Evolutionary conservation across 1,140 invertebrate genomes (phyloP), one percentile per base, ranked within the genome.

Genomic region (Linepithema humile): DNA sequence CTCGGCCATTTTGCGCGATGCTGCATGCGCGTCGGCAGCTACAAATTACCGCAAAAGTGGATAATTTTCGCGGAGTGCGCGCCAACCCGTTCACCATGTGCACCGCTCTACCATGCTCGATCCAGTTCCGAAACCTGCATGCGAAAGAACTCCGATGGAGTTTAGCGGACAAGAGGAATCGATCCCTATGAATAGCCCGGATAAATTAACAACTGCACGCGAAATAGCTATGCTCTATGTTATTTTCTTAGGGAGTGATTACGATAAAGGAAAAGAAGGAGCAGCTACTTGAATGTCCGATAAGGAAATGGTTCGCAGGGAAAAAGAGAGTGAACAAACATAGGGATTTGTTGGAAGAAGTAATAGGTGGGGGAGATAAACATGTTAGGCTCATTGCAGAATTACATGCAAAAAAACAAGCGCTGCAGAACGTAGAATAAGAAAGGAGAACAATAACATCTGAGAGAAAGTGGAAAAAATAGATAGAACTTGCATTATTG

Each of bases 31-130:
- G 73, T 40, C 80, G 40, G 78, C 64, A 84, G 86, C 86, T 32
- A 82, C 83, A 82, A 91, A 91, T 91, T 91, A 91, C 88, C 87
- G 82, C 85, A 87, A 91, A 91, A 89, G 88, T 87, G 90, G 84
- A 90, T 91, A 91, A 91, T 90, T 85, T 72, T 62, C 72, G 45
- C 45, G 26, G 50, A 65, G 57, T 78, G 65, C 40, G 23, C 53
- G 60, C 72, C 53, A 20, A 50, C 40, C 53, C 45, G 55, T 45
- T 43, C n/a, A 43, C 35, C 43, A 40, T 38, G 32, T 20, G 55
- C 0, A 5, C 15, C 43, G 48, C 15, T 17, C 20, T 55, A 5
- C 32, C n/a, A 38, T 26, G 38, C 4, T 26, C 53, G 29, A 48
- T 78, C 23, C 65, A 80, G 26, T 64, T 82, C 38, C 7, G n/a